phyloP scores from a whole-genome alignment of 2,797 vertebrate genomes.

The Rhynchonycteris naso region DNA sequence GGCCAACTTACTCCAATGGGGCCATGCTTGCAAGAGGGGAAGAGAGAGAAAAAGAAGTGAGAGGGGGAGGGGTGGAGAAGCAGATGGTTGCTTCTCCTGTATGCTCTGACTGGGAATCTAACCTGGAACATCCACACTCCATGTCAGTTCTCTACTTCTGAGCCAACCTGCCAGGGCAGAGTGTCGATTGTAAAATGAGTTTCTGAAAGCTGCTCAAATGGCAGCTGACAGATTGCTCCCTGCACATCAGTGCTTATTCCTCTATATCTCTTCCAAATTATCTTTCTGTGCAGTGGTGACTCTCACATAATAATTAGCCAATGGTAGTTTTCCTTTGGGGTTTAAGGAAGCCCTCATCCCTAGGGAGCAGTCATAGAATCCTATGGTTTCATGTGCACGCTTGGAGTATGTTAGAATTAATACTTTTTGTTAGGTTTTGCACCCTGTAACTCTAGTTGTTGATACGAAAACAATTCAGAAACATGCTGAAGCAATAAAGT shows the following conservation, averaged over 20 bases:
- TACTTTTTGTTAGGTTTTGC: neutral
- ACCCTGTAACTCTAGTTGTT: neutral
- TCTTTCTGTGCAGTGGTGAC: neutral
- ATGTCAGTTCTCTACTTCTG: too few species aligned
- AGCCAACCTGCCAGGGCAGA: too few species aligned
- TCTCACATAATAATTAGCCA: neutral
- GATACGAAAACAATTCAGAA: neutral
- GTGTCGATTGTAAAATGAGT: neutral
- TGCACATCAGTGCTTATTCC: accelerated
- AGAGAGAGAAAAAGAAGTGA: too few species aligned
- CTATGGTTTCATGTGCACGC: neutral
- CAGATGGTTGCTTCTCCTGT: too few species aligned
- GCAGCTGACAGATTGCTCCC: neutral
- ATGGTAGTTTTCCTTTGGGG: neutral
- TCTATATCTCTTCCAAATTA: neutral
- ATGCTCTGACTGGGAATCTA: too few species aligned
- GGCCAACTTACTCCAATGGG: too few species aligned
- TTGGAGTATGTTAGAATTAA: neutral
- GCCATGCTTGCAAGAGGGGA: too few species aligned
- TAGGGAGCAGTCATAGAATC: neutral
- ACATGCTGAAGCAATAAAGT: neutral
- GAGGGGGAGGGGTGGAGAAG: too few species aligned
- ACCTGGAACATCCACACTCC: too few species aligned
- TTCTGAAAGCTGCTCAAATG: neutral
- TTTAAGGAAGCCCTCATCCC: neutral